Percentiles rank a stretch among this genome's conserved stretches.
These are phyloP conservation scores for Nymphicus hollandicus DNA, from an alignment of 2,113 vertebrate genomes.

Conservation along the genomic window DNA sequence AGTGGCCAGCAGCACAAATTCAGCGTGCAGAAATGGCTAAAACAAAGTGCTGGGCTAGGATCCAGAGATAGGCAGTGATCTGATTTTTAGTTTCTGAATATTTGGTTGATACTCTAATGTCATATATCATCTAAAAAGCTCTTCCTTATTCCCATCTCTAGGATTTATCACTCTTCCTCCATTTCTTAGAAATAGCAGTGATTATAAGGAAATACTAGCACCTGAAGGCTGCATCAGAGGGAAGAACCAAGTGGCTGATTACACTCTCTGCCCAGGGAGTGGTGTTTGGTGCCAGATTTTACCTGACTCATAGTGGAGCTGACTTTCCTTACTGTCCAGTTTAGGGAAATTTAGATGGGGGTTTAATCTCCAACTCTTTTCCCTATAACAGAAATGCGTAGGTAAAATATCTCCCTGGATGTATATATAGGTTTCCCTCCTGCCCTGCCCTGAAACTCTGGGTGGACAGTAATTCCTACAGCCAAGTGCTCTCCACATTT, in stretches of 20 bases:
- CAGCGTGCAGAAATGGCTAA: not conserved
- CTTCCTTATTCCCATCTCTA: not conserved
- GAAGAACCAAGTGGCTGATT: not conserved
- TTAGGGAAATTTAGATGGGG: not conserved
- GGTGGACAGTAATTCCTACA: not conserved
- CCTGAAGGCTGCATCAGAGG: not conserved
- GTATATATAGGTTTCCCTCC: not conserved
- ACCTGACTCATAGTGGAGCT: not conserved
- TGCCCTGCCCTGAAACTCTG: not conserved
- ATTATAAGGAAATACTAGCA: not conserved
- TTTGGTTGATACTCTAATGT: not conserved
- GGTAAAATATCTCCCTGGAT: not conserved
- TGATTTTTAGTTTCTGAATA: not conserved
- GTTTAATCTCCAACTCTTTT: not conserved
- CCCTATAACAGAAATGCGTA: fast-evolving
- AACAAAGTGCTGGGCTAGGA: not conserved
- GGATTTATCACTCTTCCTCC: not conserved
- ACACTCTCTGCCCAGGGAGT: not conserved
- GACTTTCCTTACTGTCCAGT: not conserved
- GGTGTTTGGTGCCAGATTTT: not conserved
- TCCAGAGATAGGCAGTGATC: not conserved
- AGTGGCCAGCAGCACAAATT: not conserved
- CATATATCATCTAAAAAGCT: not conserved
- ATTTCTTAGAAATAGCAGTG: not conserved
- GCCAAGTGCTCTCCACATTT: not conserved